Percentiles rank a stretch among this genome's conserved stretches.
phyloP scores from a whole-genome alignment of 2,113 vertebrate genomes.

The Gyps fulvus region DNA sequence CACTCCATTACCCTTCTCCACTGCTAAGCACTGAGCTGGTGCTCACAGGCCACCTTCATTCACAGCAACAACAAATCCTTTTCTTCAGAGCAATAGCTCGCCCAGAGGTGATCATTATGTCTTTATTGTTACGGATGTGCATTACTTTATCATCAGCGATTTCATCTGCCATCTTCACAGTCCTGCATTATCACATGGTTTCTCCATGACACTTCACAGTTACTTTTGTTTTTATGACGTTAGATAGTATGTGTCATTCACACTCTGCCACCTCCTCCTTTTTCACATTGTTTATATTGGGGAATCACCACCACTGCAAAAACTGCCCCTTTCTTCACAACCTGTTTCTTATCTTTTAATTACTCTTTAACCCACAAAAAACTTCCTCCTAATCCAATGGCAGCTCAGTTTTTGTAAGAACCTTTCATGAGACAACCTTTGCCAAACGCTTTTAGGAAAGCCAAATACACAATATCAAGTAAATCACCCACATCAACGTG shows the following conservation, averaged over 20 bases:
- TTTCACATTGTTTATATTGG: not conserved
- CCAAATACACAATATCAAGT: not conserved
- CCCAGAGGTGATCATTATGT: not conserved
- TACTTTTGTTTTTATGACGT: not conserved
- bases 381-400: not conserved
- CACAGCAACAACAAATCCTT: not conserved
- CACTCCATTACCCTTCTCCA: not conserved
- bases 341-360: not conserved
- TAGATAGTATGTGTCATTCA: not conserved
- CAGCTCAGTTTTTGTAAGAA: not conserved
- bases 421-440: not conserved
- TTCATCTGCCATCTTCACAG: not conserved
- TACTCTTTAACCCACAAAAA: not conserved
- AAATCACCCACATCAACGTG: accelerated
- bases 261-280: not conserved
- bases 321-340: not conserved
- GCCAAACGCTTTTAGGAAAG: not conserved
- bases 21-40: not conserved
- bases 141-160: not conserved
- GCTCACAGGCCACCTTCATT: not conserved
- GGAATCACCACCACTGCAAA: not conserved
- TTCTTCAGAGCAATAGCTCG: not conserved
- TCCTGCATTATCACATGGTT: not conserved
- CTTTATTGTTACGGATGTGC: not conserved
- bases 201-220: not conserved